Conservation (phyloP, 2,888 invertebrate genomes). For the Molanna angustata region DNA sequence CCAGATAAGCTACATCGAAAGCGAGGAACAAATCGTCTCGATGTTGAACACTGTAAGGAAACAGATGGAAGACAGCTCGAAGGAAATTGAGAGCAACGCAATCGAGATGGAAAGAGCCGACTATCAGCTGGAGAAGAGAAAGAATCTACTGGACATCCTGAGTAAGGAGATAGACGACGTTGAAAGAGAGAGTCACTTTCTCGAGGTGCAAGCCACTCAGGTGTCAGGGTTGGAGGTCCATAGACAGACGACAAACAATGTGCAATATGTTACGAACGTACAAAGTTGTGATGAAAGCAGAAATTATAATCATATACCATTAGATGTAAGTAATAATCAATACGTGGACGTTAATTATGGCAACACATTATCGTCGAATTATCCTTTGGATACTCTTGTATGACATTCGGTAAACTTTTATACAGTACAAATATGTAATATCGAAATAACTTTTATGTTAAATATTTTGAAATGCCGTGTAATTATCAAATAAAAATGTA, state of each 20-base stretch:
- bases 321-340: conserved; percentile 30
- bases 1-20: conserved; percentile 35
- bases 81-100: conserved; percentile 55
- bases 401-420: too few relatives aligned
- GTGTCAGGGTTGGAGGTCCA: conserved; percentile 37
- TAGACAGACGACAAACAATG: conserved; percentile 7
- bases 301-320: conserved; percentile 24
- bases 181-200: conserved; percentile 49
- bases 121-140: conserved; percentile 52
- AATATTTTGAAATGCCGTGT: too few relatives aligned
- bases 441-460: too few relatives aligned
- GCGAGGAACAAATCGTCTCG: conserved; percentile 49
- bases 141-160: conserved; percentile 54
- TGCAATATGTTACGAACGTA: conserved; percentile 21
- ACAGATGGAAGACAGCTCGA: conserved; percentile 49
- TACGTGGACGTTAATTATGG: conserved; percentile 28
- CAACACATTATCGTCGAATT: conserved; percentile 20
- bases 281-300: conserved; percentile 21
- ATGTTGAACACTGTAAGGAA: conserved; percentile 54
- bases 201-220: conserved; percentile 46
- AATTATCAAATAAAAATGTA: too few relatives aligned
- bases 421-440: too few relatives aligned
- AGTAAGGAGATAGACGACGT: conserved; percentile 54
- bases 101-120: conserved; percentile 52
- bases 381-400: conserved; percentile 31